These are phyloP conservation scores for Hermetia illucens DNA, from an alignment of 1,140 invertebrate genomes.

Conservation along the genomic window DNA sequence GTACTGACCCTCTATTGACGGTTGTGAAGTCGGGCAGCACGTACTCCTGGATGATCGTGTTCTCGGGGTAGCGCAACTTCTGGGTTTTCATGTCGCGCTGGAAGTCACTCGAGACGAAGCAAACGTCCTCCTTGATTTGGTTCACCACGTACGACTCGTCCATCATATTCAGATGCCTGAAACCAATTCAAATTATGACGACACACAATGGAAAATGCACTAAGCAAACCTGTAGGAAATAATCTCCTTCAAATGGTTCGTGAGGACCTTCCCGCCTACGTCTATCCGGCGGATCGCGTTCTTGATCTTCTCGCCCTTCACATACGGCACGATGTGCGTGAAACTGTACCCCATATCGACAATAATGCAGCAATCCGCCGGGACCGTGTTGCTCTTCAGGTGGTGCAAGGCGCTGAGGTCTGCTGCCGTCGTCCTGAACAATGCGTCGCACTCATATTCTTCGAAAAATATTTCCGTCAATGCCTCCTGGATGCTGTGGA, in stretches of 20 bases:
- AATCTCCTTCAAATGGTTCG: conserved; percentile 96
- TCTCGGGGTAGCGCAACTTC: conserved; percentile 37
- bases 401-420: conserved; percentile 48
- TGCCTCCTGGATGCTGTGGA: conserved; percentile 81
- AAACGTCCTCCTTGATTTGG: conserved; percentile 95
- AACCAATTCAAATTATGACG: too few relatives aligned
- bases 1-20: conserved; percentile 65
- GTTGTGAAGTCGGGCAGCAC: conserved; percentile 90
- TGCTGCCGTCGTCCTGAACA: conserved; percentile 66
- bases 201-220: too few relatives aligned
- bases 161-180: conserved; percentile 94
- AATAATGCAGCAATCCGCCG: conserved; percentile 58
- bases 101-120: conserved; percentile 84
- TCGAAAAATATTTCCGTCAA: conserved; percentile 96
- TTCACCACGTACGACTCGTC: conserved; percentile 99
- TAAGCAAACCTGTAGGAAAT: conserved; percentile 51
- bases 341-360: conserved; percentile 93
- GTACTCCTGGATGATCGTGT: conserved; percentile 77
- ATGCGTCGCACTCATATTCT: conserved; percentile 82
- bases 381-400: conserved; percentile 32
- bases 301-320: conserved; percentile 74
- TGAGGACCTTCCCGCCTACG: conserved; percentile 92
- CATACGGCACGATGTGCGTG: conserved; percentile 87
- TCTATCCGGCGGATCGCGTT: conserved; percentile 73
- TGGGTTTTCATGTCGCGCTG: conserved; percentile 69